Evolutionary conservation across 2,113 vertebrate species (phyloP).

Genomic region (Albula goreensis): DNA sequence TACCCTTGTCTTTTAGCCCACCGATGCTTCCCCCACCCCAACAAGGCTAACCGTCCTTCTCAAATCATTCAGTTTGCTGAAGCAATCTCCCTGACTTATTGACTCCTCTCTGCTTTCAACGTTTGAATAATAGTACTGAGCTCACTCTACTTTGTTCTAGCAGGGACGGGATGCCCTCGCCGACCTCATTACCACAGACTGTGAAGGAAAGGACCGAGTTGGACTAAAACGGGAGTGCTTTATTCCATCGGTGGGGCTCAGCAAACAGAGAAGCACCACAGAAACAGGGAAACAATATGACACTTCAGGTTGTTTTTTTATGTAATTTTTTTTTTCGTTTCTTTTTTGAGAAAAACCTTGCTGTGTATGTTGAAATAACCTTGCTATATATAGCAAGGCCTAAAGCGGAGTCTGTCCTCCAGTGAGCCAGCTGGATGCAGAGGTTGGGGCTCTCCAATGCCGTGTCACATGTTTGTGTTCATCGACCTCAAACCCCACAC

Average conservation of each 20-base stretch:
- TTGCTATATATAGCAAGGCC: background rate
- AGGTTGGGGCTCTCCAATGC: background rate
- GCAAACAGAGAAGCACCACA: constrained; percentile 12
- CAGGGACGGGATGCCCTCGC: background rate
- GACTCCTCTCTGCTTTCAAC: constrained; percentile 35
- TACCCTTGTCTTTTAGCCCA: constrained; percentile 58
- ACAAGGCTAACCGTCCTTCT: constrained; percentile 47
- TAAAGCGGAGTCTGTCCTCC: background rate
- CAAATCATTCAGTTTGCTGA: constrained; percentile 32
- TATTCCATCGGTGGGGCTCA: constrained; percentile 10
- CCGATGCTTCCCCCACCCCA: constrained; percentile 29
- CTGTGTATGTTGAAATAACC: background rate
- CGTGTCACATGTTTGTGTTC: background rate
- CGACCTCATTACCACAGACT: constrained; percentile 18
- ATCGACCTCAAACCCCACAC: background rate
- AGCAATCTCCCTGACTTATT: constrained; percentile 16
- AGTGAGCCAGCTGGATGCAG: background rate
- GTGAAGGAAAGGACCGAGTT: background rate
- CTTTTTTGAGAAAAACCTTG: constrained; percentile 1
- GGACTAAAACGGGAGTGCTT: background rate
- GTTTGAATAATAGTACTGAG: constrained; percentile 35
- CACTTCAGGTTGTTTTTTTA: background rate
- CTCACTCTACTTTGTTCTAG: constrained; percentile 11
- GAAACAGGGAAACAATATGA: background rate
- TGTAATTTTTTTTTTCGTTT: background rate